Percentiles rank a stretch among this genome's conserved stretches.
phyloP scores from a whole-genome alignment of 2,797 vertebrate species.

The Arrhamphus sclerolepis region DNA sequence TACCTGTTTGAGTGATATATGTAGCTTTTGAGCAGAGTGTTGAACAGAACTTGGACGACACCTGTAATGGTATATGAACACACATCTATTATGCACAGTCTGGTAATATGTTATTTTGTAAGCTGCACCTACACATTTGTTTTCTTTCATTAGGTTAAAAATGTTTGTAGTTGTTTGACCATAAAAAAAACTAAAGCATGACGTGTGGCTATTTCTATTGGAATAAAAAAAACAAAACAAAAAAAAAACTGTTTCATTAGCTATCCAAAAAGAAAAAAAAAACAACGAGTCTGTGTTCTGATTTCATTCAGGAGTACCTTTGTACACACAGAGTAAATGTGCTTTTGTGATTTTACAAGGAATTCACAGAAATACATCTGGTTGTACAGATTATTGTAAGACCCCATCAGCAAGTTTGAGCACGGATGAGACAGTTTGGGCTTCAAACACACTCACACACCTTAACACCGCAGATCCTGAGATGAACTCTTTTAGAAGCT shows the following conservation, averaged over 20 bases:
- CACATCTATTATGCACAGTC: background rate
- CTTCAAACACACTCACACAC: conserved; percentile 44
- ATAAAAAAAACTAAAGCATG: no score
- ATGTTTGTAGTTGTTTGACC: no score
- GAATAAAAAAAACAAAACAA: no score
- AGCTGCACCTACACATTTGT: background rate
- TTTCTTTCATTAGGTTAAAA: no score
- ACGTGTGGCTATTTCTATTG: no score
- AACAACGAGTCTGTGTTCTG: no score
- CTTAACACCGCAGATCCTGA: conserved; percentile 25
- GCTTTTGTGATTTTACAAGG: no score
- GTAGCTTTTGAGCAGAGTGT: conserved; percentile 4
- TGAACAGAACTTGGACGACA: conserved; percentile 3
- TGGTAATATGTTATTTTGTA: background rate
- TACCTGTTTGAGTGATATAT: conserved; percentile 44
- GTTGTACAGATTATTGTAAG: background rate
- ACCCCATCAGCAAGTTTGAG: background rate
- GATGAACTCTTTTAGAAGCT: background rate
- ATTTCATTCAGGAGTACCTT: no score
- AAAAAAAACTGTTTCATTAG: no score
- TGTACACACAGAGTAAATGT: no score
- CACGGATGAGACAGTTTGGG: background rate
- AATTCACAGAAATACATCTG: no score
- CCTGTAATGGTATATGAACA: conserved; percentile 31
- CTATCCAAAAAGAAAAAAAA: no score